Evolutionary conservation across 1,140 invertebrate species (phyloP).

Genomic region (Anastatus disparis): DNA sequence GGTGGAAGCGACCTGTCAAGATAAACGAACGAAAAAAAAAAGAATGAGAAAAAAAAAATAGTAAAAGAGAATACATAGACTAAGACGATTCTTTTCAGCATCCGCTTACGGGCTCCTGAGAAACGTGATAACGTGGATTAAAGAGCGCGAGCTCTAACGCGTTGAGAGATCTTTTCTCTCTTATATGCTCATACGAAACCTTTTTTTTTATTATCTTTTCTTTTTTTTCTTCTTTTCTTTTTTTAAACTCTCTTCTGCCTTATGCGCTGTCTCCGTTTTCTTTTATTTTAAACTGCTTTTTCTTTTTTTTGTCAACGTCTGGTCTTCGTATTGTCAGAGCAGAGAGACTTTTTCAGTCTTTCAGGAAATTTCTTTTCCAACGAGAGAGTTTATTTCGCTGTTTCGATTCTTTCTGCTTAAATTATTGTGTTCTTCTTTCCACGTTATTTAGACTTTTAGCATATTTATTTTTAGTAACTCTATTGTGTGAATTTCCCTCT

Average conservation of each 20-base stretch:
- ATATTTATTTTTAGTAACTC: too few species aligned
- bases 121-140: background rate
- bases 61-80: too few species aligned
- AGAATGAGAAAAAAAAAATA: too few species aligned
- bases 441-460: too few species aligned
- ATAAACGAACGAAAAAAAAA: slow-evolving; percentile 1
- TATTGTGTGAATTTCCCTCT: too few species aligned
- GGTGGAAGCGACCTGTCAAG: background rate
- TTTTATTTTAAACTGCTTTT: background rate
- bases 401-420: too few species aligned
- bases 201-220: background rate
- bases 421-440: too few species aligned
- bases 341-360: too few species aligned
- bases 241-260: background rate
- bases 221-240: background rate
- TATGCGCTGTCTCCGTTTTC: background rate
- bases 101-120: background rate
- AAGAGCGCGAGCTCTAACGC: background rate
- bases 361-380: too few species aligned
- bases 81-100: slow-evolving; percentile 4
- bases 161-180: background rate
- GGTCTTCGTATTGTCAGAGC: too few species aligned
- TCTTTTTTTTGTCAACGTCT: too few species aligned
- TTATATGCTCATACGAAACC: background rate
- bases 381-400: too few species aligned